Evolutionary conservation across 2,888 invertebrate genomes (phyloP), one percentile per base, ranked within the genome.

Genomic region (Mesorhabditis belari): DNA sequence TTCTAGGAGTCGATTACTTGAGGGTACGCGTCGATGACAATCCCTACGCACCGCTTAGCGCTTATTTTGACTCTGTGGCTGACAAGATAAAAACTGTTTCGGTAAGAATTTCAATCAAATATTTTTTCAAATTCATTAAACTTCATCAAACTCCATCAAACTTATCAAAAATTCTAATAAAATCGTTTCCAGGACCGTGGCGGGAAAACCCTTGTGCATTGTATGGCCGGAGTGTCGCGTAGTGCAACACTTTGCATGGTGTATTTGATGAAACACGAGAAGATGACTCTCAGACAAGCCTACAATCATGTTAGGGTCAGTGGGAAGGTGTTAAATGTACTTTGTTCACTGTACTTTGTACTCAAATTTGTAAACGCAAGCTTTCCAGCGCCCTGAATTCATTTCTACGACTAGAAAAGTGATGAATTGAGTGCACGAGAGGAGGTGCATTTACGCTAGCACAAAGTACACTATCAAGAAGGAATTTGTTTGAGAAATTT

Each of bases 201-300:
- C 52, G 90, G 90, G 53, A 86, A 87, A 65, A 88, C 88, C 0
- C 81, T 92, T 69, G 88, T 93, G 0, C 92, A 92, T 80, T 93
- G 93, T 80, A 89, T 92, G 21, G 92, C 92, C 1, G 92, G 92
- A 0, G 89, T 92, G 3, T 90, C 90, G 68, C 86, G 93, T 60
- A 91, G 91, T 0, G 90, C 91, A 17, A 87, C 89, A 0, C 84
- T 92, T 0, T 90, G 90, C 80, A 85, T 92, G 74, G 91, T 90
- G 19, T 92, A 92, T 82, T 85, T 93, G 51, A 88, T 93, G 83
- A 92, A 91, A 82, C 87, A 91, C 84, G 86, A 87, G 70, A 85
- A 87, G 63, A 88, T 92, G 88, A 87, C 87, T 4, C 85, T 93
- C n/a, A 67, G 75, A 24, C 70, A 73, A 57, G 73, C 73, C 19